Conservation (phyloP, 2,113 vertebrate species). For the Ciconia boyciana region DNA sequence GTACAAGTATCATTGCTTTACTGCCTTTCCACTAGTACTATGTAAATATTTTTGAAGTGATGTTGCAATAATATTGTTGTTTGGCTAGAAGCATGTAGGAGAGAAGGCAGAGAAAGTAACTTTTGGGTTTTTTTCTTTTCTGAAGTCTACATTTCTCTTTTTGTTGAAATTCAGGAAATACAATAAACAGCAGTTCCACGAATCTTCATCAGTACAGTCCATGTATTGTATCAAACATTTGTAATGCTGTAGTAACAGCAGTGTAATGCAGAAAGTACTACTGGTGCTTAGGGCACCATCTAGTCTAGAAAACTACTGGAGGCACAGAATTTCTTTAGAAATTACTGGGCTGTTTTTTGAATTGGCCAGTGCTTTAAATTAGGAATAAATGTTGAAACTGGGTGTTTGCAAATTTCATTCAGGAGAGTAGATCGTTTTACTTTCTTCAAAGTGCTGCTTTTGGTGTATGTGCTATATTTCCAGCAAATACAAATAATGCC, state of each 20-base stretch:
- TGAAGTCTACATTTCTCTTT: not conserved
- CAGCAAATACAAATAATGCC: not conserved
- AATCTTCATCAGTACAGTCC: not conserved
- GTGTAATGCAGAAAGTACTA: not conserved
- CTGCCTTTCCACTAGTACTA: not conserved
- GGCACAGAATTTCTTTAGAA: not conserved
- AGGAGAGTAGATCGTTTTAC: not conserved
- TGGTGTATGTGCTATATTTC: not conserved
- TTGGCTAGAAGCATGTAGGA: not conserved
- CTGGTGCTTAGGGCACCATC: not conserved
- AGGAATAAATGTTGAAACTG: not conserved
- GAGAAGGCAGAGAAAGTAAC: not conserved
- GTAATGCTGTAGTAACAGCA: not conserved
- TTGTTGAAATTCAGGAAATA: not conserved
- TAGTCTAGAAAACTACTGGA: not conserved
- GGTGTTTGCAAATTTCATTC: not conserved
- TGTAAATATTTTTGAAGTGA: not conserved
- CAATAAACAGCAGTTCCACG: accelerated
- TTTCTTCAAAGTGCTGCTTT: not conserved
- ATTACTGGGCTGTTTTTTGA: not conserved
- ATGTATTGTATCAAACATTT: not conserved
- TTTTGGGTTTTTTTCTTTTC: not conserved
- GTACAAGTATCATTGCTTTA: not conserved
- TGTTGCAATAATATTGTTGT: not conserved
- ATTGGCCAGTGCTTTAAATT: not conserved